Evolutionary conservation across 30 jellyfish, hydroid and myxozoan species (phyloP).

Genomic region (Pseudorhiza aurosa): DNA sequence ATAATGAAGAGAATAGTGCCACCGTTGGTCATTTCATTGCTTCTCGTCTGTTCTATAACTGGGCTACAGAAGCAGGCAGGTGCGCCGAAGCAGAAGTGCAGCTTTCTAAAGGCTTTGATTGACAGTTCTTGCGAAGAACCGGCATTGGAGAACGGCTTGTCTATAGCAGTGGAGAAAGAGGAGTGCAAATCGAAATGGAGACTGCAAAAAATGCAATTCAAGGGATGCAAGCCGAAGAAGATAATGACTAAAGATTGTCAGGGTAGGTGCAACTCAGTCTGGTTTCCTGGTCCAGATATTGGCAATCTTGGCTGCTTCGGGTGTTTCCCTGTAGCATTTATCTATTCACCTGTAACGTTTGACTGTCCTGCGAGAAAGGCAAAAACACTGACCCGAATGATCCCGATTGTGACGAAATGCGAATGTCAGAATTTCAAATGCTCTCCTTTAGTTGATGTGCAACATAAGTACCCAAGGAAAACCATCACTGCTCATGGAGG

Average conservation of each 20-base stretch:
- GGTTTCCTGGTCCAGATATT: slow-evolving; percentile 34
- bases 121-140: slow-evolving; percentile 15
- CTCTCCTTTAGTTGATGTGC: neutral
- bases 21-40: neutral
- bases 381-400: neutral
- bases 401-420: slow-evolving; percentile 13
- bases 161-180: neutral
- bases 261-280: slow-evolving; percentile 38
- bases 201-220: neutral
- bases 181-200: slow-evolving; percentile 19
- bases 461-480: neutral
- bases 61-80: neutral
- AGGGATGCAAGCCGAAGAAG: slow-evolving; percentile 40
- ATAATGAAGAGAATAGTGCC: neutral
- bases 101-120: neutral
- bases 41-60: neutral
- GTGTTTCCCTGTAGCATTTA: slow-evolving; percentile 12
- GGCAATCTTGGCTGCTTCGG: slow-evolving; percentile 30
- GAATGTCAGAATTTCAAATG: slow-evolving; percentile 41
- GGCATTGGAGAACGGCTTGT: slow-evolving; percentile 9
- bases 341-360: neutral
- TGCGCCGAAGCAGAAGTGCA: neutral
- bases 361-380: slow-evolving; percentile 26
- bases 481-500: neutral
- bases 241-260: neutral